Percentiles rank a stretch among this genome's conserved stretches.
Evolutionary conservation across 2,113 vertebrate species (phyloP).

Genomic region (Choloepus hoffmanni): DNA sequence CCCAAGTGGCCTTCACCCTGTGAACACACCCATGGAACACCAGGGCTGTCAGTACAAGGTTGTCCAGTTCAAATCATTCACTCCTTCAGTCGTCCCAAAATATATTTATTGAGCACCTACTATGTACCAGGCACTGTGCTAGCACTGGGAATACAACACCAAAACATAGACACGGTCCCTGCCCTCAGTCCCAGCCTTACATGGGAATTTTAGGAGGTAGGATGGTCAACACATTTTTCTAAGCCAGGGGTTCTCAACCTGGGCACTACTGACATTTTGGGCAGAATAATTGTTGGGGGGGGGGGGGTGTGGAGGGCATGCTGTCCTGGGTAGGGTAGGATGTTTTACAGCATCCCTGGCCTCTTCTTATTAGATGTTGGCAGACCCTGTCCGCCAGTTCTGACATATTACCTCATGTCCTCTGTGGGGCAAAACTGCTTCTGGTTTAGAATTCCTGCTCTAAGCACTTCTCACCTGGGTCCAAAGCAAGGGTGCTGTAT

Average conservation of each 20-base stretch:
- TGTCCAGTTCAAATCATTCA: neutral
- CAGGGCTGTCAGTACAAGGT: neutral
- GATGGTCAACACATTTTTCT: neutral
- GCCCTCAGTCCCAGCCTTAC: neutral
- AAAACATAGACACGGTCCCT: neutral
- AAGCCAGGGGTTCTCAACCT: neutral
- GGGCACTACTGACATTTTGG: neutral
- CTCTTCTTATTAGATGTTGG: neutral
- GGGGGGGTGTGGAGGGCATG: no score
- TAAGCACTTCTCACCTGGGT: neutral
- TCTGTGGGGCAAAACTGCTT: neutral
- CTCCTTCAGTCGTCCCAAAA: neutral
- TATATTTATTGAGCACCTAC: neutral
- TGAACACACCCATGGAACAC: neutral
- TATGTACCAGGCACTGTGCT: neutral
- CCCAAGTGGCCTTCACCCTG: neutral
- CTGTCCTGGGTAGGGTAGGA: neutral
- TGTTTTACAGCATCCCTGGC: neutral
- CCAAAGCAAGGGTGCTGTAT: neutral
- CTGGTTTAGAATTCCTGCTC: neutral
- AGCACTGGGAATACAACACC: neutral
- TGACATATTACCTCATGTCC: neutral
- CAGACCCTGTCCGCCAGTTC: neutral
- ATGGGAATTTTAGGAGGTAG: neutral
- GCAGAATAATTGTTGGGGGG: neutral